A percentile compares a stretch with the other conserved stretches of the same genome.
Evolutionary conservation across 2,888 invertebrate species (phyloP).

Genomic region (Salticus scenicus): DNA sequence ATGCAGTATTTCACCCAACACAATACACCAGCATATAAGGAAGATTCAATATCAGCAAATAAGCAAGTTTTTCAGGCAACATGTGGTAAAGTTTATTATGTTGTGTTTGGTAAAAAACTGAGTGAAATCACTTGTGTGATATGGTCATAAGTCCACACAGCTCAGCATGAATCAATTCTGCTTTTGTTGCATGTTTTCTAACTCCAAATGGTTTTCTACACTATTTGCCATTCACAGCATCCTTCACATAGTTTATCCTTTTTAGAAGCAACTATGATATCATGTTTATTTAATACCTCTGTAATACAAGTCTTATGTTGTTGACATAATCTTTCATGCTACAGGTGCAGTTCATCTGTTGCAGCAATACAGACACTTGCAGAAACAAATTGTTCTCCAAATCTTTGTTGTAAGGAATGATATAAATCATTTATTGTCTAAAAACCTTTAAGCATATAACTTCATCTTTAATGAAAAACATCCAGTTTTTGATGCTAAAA

Average conservation of each 20-base stretch:
- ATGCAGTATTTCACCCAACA: no score
- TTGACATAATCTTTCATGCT: conserved; percentile 25
- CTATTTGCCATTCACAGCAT: conserved; percentile 13
- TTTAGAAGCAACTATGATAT: not conserved
- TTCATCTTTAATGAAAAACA: conserved; percentile 16
- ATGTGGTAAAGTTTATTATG: no score
- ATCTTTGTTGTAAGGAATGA: not conserved
- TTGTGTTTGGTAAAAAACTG: no score
- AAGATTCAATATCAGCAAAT: no score
- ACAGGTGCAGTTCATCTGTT: conserved; percentile 4
- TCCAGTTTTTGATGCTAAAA: not conserved
- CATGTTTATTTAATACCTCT: not conserved
- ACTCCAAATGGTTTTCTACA: not conserved
- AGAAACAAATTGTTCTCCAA: not conserved
- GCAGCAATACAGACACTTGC: not conserved
- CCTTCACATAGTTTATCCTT: conserved; percentile 16
- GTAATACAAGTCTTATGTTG: conserved; percentile 8
- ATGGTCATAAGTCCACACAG: conserved; percentile 33
- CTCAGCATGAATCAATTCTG: conserved; percentile 37
- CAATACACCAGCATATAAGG: no score
- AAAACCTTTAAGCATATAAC: not conserved
- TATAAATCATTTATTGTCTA: not conserved
- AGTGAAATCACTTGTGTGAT: no score
- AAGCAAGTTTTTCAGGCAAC: no score
- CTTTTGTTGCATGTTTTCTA: not conserved